These are phyloP conservation scores for Scolanthus callimorphus DNA, from an alignment of 92 coral and sea anemone species.

Conservation along the genomic window DNA sequence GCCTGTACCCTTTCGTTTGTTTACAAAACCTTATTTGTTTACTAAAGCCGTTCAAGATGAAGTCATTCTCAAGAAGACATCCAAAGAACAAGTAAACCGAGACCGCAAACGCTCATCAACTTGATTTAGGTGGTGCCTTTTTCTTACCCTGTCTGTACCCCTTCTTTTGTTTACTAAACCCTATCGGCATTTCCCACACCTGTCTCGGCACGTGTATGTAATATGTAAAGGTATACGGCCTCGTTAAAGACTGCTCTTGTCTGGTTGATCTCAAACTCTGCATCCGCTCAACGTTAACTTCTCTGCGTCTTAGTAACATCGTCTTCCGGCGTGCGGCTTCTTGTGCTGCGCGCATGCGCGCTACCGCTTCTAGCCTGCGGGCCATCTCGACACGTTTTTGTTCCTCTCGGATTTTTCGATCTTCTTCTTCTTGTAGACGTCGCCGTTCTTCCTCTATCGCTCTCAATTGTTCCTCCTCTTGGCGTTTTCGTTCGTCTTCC, in stretches of 20 bases:
- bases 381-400: slow-evolving; percentile 80
- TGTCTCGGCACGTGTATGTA: slow-evolving; percentile 72
- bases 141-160: slow-evolving; percentile 57
- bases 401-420: slow-evolving; percentile 55
- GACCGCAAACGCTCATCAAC: no score
- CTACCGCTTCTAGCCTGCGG: slow-evolving; percentile 75
- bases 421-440: slow-evolving; percentile 65
- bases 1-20: no score
- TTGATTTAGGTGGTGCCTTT: slow-evolving; percentile 55
- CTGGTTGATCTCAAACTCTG: slow-evolving; percentile 63
- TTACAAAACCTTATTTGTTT: no score
- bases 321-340: slow-evolving; percentile 79
- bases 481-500: slow-evolving; percentile 70
- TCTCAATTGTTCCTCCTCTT: slow-evolving; percentile 77
- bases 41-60: no score
- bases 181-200: slow-evolving; percentile 85
- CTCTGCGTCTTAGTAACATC: slow-evolving; percentile 69
- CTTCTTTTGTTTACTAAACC: slow-evolving; percentile 75
- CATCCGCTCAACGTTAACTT: slow-evolving; percentile 70
- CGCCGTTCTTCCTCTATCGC: slow-evolving; percentile 71
- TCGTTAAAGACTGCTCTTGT: slow-evolving; percentile 68
- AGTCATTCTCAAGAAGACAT: no score
- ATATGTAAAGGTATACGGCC: slow-evolving; percentile 72
- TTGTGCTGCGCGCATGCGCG: slow-evolving; percentile 86
- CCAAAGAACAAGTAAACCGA: no score